These are phyloP conservation scores for Epizoanthus fatuus DNA, from an alignment of 92 coral and sea anemone genomes.

Conservation along the genomic window DNA sequence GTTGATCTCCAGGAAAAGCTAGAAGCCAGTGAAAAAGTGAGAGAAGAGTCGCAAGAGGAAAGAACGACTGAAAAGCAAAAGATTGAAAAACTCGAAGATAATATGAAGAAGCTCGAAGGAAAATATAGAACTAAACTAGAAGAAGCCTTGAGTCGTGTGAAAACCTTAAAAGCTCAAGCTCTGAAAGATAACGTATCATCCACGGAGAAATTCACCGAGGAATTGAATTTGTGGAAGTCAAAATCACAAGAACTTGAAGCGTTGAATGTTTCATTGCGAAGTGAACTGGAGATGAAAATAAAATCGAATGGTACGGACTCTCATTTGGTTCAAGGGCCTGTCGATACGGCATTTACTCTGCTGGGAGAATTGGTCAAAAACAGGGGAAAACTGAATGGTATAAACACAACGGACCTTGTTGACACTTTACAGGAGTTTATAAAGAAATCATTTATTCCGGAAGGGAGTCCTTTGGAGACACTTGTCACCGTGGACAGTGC, in stretches of 20 bases:
- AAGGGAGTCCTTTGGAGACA: constrained; percentile 4
- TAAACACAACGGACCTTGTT: constrained; percentile 27
- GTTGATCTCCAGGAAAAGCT: constrained; percentile 85
- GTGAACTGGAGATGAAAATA: constrained; percentile 8
- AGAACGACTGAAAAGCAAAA: constrained; percentile 48
- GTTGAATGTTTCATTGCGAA: constrained; percentile 21
- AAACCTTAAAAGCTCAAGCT: constrained; percentile 40
- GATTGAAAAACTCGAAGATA: constrained; percentile 69
- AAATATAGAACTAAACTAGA: constrained; percentile 69
- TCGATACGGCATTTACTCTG: constrained; percentile 23
- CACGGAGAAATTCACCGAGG: constrained; percentile 36
- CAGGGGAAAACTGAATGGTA: constrained; percentile 36
- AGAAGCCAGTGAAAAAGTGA: constrained; percentile 61
- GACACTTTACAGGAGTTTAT: constrained; percentile 36
- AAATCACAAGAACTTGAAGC: constrained; percentile 33
- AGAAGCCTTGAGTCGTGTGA: constrained; percentile 60
- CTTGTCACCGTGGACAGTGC: not conserved
- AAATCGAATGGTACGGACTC: constrained; percentile 23
- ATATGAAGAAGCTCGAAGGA: constrained; percentile 66
- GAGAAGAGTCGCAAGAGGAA: constrained; percentile 61
- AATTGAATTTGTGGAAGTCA: constrained; percentile 23
- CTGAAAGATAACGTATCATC: constrained; percentile 34
- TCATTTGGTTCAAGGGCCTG: constrained; percentile 5
- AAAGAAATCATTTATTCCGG: constrained; percentile 23
- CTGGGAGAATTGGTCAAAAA: constrained; percentile 29